These are phyloP conservation scores for Boloria selene DNA, from an alignment of 2,888 invertebrate species.

Conservation along the genomic window DNA sequence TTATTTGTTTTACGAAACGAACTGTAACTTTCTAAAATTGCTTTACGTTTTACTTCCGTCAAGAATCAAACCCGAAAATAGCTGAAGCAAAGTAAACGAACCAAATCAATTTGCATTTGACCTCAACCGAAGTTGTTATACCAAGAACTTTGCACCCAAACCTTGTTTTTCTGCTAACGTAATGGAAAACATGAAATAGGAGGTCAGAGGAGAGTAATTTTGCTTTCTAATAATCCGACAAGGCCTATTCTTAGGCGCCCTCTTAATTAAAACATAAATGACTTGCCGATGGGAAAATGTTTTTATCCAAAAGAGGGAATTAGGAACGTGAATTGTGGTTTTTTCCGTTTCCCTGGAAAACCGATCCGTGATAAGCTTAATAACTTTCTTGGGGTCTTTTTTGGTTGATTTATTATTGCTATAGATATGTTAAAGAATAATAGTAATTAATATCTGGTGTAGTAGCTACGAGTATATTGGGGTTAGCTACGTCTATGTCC, in stretches of 20 bases:
- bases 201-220: constrained; percentile 49
- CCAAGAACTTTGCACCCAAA: constrained; percentile 23
- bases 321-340: constrained; percentile 52
- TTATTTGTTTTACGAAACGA: constrained; percentile 15
- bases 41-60: constrained; percentile 26
- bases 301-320: constrained; percentile 46
- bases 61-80: constrained; percentile 31
- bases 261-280: constrained; percentile 73
- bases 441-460: neutral
- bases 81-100: constrained; percentile 33
- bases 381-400: constrained; percentile 9
- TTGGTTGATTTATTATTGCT: neutral
- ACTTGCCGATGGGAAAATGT: constrained; percentile 57
- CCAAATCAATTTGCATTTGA: constrained; percentile 34
- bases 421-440: neutral
- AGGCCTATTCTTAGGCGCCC: constrained; percentile 52
- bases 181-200: constrained; percentile 49
- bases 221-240: constrained; percentile 63
- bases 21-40: constrained; percentile 25
- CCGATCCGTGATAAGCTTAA: constrained; percentile 21
- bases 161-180: constrained; percentile 30
- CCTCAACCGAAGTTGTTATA: constrained; percentile 24
- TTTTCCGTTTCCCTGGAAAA: constrained; percentile 26
- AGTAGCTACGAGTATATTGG: too few relatives aligned
- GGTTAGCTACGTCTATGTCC: too few relatives aligned